Base-by-base conservation (phyloP, 2,888 invertebrate species). In the Tetragonisca angustula region DNA sequence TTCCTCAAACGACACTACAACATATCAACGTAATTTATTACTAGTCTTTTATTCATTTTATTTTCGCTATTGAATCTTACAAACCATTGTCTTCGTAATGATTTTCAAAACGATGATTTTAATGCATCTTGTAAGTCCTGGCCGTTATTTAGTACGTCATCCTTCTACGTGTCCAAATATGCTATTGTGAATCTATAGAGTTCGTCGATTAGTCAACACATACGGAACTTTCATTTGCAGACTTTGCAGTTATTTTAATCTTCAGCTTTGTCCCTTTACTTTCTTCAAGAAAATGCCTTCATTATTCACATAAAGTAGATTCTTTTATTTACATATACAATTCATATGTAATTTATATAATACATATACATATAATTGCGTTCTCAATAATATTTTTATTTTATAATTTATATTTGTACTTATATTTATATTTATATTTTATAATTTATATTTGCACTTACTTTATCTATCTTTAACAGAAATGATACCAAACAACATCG, bases 1-100 rank as follows among this genome's bases (percentile, higher is more conserved):
- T 83, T 87, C 76, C 79, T 72, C 69, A 68, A 79, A 69, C n/a
- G 21, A 70, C 49, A 50, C 43, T 67, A 71, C 49, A 15, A 72
- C n/a, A 50, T 52, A 59, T 59, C n/a, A 15, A n/a, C 15, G 56
- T 59, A 59, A 15, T 15, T 72, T 56, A 27, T 43, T 61, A 61
- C 19, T 43, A 43, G 3, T 61, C 9, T 27, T 27, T 24, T 24
- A 59, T 59, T n/a, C 9, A 0, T 61, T 24, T 27, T 61, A 61
- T 27, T 27, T 24, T 3, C 15, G n/a, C 15, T 56, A 15, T 56
- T 56, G n/a, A 56, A 56, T n/a, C 9, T 56, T 56, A 15, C 2
- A 2, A 56, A n/a, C 15, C 13, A 56, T 56, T 56, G n/a, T 56
- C 15, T 56, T 56, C 5, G 13, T 56, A 56, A 56, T n/a, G n/a